These are phyloP conservation scores for Machimus atricapillus DNA, from an alignment of 2,888 invertebrate genomes.

Conservation along the genomic window DNA sequence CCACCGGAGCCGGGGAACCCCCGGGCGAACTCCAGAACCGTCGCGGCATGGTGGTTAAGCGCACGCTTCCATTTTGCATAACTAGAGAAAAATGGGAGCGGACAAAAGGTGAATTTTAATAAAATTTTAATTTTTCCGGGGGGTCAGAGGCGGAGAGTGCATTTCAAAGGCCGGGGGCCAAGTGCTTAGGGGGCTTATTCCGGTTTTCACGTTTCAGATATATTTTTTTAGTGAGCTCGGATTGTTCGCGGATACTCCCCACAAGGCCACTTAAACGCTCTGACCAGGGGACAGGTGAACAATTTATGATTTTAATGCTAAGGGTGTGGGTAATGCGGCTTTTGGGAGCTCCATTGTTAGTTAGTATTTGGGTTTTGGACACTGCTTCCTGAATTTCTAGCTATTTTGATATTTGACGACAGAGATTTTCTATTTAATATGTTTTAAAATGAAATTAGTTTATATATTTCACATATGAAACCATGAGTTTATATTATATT, in stretches of 20 bases:
- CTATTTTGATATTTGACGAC: background rate
- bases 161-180: background rate
- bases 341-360: background rate
- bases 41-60: background rate
- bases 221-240: background rate
- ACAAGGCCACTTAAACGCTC: background rate
- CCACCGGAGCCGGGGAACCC: background rate
- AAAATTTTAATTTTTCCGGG: background rate
- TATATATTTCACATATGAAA: no score
- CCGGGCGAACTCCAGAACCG: background rate
- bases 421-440: background rate
- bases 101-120: constrained; percentile 22
- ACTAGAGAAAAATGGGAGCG: constrained; percentile 1
- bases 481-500: no score
- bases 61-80: background rate
- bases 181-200: background rate
- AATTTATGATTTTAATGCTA: background rate
- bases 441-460: background rate
- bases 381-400: background rate
- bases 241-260: background rate
- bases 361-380: background rate
- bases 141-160: background rate
- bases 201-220: background rate
- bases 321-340: background rate
- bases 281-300: background rate